Evolutionary conservation across 2,888 invertebrate species (phyloP).

Genomic region (Lithophane semibrunnea): DNA sequence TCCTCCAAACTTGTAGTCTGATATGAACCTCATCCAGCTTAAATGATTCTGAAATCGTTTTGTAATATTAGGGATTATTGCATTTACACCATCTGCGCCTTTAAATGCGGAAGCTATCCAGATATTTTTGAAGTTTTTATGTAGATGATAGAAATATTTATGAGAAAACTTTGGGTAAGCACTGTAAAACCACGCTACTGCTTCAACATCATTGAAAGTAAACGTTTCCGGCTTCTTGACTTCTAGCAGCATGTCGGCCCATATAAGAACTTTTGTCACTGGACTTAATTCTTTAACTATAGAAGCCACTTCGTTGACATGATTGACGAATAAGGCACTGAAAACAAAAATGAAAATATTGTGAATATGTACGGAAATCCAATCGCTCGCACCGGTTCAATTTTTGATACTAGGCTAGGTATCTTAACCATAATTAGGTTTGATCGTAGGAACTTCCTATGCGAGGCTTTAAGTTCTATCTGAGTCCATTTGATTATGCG

Average conservation of each 20-base stretch:
- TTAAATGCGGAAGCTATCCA: constrained; percentile 97
- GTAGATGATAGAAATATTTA: constrained; percentile 74
- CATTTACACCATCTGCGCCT: constrained; percentile 92
- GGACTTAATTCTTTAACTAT: constrained; percentile 87
- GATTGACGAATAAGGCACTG: constrained; percentile 91
- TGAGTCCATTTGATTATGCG: too few relatives aligned
- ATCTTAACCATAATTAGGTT: not conserved
- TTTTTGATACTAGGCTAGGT: not conserved
- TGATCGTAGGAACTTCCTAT: not conserved
- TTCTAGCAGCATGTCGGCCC: constrained; percentile 95
- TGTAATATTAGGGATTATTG: constrained; percentile 89
- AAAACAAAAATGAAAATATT: constrained; percentile 58
- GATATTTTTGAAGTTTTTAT: constrained; percentile 90
- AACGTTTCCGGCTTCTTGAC: constrained; percentile 86
- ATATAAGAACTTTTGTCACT: constrained; percentile 92
- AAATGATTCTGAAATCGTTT: constrained; percentile 93
- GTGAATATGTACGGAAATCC: not conserved
- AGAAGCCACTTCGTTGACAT: constrained; percentile 90
- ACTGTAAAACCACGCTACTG: constrained; percentile 93
- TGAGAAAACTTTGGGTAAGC: constrained; percentile 72
- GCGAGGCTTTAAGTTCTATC: not conserved
- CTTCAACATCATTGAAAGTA: constrained; percentile 88
- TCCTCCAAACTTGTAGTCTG: constrained; percentile 85
- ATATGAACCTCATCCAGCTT: constrained; percentile 92
- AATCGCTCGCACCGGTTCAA: too few relatives aligned